Evolutionary conservation across 2,888 invertebrate genomes (phyloP), one percentile per base, ranked within the genome.

Genomic region (Pristionchus fissidentatus): DNA sequence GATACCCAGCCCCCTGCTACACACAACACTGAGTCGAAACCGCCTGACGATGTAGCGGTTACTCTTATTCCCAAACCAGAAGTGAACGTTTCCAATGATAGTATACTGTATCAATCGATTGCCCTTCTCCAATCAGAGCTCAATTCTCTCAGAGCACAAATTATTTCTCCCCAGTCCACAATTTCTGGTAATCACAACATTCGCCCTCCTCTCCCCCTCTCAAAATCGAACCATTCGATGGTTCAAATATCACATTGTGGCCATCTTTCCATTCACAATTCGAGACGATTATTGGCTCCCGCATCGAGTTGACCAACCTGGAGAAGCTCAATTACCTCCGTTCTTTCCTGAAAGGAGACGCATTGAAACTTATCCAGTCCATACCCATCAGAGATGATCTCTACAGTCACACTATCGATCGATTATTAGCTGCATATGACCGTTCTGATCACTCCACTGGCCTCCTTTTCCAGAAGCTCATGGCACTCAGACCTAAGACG

Each of bases 301-400:
- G 62, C 10, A 26, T 10, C 26, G 35, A 62, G 10, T 10, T 62
- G 32, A 29, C 62, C 26, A 62, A 62, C 5, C 29, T 62, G 5
- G 62, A 62, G 62, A 62, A 62, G 62, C 4, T 35, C 10, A 62
- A 32, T 19, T 62, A 62, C n/a, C 62, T 62, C 10, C 29, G 35
- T 3, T 62, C 62, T 4, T 62, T 10, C 5, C 62, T 62, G 8
- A 62, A 62, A 10, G 62, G 62, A 22, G 62, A 62, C 19, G 62
- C 32, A 35, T 32, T 32, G 62, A 29, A 32, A 10, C 32, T 62
- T 3, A 5, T 62, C 3, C 62, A 62, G 62, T 62, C 49, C 49
- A 49, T 49, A n/a, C n/a, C n/a, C n/a, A n/a, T n/a, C n/a, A n/a
- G 55, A 55, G 55, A 55, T 60, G 60, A 60, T 32, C 38, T 41